phyloP scores from a whole-genome alignment of 2,113 vertebrate genomes.

The human (Homo sapiens) region GRCh38 chr1:214445501-214446000 shows the following conservation, averaged over 20 bases:
- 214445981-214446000: conserved; percentile 29
- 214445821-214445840: conserved; percentile 47
- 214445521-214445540: conserved; percentile 5
- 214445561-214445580: background rate
- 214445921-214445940: conserved; percentile 63
- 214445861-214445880: conserved; percentile 68
- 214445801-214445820: conserved; percentile 55
- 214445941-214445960: conserved; percentile 7
- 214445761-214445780: background rate
- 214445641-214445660: background rate
- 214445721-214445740: conserved; percentile 22
- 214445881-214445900: conserved; percentile 53
- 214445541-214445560: background rate
- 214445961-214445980: background rate
- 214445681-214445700: background rate
- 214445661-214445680: background rate
- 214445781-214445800: conserved; percentile 60
- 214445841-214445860: background rate
- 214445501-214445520: background rate
- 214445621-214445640: conserved; percentile 26
- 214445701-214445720: background rate
- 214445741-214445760: background rate
- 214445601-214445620: background rate
- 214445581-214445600: background rate
- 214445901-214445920: conserved; percentile 47